phyloP scores from a whole-genome alignment of 2,888 invertebrate species.

The Xanthia icteritia region DNA sequence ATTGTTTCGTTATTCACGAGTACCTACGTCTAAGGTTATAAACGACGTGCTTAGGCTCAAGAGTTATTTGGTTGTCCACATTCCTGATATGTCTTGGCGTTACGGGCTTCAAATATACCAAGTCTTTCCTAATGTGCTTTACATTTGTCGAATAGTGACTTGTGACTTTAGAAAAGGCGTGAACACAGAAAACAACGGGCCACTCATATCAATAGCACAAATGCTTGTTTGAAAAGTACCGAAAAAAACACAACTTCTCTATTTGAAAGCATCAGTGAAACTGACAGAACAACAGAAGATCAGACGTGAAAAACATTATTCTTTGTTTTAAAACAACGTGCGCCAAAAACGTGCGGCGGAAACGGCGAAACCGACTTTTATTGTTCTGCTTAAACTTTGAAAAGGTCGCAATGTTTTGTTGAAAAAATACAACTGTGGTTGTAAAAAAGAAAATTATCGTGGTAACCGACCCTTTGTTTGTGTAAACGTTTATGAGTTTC shows the following conservation, averaged over 20 bases:
- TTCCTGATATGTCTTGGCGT: not conserved
- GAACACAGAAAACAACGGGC: not conserved
- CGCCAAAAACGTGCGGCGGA: slow-evolving; percentile 57
- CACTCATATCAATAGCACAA: slow-evolving; percentile 25
- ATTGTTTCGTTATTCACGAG: not conserved
- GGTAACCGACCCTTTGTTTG: slow-evolving; percentile 63
- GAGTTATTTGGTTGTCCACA: not conserved
- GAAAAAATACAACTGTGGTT: slow-evolving; percentile 63
- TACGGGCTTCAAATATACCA: not conserved
- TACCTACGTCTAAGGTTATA: not conserved
- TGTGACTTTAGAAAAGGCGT: not conserved
- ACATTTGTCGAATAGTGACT: not conserved
- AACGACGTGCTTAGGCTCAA: not conserved
- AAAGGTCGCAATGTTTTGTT: slow-evolving; percentile 62
- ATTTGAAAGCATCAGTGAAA: slow-evolving; percentile 27
- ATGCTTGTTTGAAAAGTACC: slow-evolving; percentile 5
- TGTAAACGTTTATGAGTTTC: slow-evolving; percentile 62
- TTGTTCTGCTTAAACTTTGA: slow-evolving; percentile 63
- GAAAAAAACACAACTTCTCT: slow-evolving; percentile 21
- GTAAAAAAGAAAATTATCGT: slow-evolving; percentile 64
- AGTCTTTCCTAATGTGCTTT: not conserved
- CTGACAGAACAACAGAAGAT: slow-evolving; percentile 46
- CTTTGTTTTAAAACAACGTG: slow-evolving; percentile 44
- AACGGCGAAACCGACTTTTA: slow-evolving; percentile 57
- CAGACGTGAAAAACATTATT: slow-evolving; percentile 53